Evolutionary conservation across 2,888 invertebrate genomes (phyloP), one percentile per base, ranked within the genome.

Genomic region (Microchrysa polita): DNA sequence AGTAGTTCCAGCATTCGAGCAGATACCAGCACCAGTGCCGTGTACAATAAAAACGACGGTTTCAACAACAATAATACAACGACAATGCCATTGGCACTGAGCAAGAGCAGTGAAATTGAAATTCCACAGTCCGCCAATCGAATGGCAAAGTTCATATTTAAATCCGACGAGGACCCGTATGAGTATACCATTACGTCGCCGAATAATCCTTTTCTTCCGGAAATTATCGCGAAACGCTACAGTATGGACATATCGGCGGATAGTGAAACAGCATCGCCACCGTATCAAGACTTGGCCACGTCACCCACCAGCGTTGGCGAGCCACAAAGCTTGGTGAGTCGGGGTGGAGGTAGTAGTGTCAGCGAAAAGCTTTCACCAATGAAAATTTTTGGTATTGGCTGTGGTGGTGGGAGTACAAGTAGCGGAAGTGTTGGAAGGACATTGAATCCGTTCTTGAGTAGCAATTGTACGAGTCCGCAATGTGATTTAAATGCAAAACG

Each of bases 401-500:
- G 27, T n/a, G n/a, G 16, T 52, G 52, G 52, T 5, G 12, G 16
- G 9, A 42, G 42, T 23, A 65, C 14, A 5, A 10, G 44, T 20
- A 40, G 5, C 55, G 60, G 48, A 79, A 22, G 77, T 69, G 72
- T 81, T 72, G 80, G 80, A 69, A 79, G 81, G 67, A 82, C 80
- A 61, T 79, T 83, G 22, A 84, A 84, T 79, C 84, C 84, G 18
- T 84, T 84, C 77, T 76, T 75, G 42, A 72, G 59, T 59, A 73
- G 79, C 83, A 59, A 23, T 27, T 76, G 79, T 73, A 79, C 79
- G 48, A 79, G 78, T n/a, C 40, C 69, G 23, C 69, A 69, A 52
- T 69, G 34, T 20, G 83, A 84, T 77, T 76, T 84, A 20, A 81
- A 82, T 76, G 79, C 83, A 76, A 89, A 88, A 79, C 87, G 89